Conservation (phyloP, 2,113 vertebrate species). For the Axis porcinus region DNA sequence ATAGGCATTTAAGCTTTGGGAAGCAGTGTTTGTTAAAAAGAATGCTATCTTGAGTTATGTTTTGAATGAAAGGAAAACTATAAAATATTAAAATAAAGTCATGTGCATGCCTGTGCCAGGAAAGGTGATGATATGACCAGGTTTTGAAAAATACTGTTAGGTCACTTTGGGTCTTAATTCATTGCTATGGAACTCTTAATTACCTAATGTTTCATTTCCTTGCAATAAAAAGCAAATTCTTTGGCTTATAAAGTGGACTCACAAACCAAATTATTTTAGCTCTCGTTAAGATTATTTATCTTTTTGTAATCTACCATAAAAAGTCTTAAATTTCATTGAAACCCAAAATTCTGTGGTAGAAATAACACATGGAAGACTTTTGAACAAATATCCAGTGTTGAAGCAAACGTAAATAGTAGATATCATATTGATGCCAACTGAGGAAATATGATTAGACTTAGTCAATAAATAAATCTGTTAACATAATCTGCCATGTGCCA, state of each 20-base stretch:
- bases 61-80: background rate
- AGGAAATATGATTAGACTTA: conserved; percentile 64
- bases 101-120: background rate
- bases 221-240: background rate
- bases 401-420: conserved; percentile 57
- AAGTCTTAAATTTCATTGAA: conserved; percentile 22
- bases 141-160: conserved; percentile 22
- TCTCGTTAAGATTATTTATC: background rate
- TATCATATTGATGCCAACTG: conserved; percentile 32
- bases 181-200: background rate
- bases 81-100: background rate
- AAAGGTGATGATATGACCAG: background rate
- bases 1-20: conserved; percentile 35
- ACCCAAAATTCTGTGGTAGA: background rate
- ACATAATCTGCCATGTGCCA: conserved; percentile 67
- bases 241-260: background rate
- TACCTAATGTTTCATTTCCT: conserved; percentile 33
- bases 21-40: conserved; percentile 21
- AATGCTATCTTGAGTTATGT: background rate
- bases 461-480: conserved; percentile 78
- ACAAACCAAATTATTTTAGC: background rate
- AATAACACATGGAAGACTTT: conserved; percentile 42
- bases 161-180: conserved; percentile 23
- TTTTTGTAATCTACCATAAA: background rate
- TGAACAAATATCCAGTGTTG: conserved; percentile 41